Base-by-base conservation (phyloP, 1,140 invertebrate species). In the Drosophila lini region DNA sequence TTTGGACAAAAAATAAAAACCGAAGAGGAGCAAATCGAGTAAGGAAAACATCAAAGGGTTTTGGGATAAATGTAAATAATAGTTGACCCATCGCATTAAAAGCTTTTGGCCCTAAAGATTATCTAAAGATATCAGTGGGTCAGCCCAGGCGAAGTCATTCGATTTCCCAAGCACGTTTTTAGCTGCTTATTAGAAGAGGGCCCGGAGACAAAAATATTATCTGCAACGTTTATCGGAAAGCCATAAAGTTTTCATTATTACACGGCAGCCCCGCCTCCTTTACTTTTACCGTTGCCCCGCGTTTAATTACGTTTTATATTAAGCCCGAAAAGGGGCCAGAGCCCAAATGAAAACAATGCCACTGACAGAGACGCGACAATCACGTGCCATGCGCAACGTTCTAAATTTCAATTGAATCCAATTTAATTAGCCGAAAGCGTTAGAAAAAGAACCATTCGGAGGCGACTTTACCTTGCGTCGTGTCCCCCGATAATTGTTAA, bases 351-450 rank as follows among this genome's bases (percentile, higher is more conserved):
- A 76, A 59, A 76, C 61, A 67, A 71, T 53, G 50, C 31, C 50
- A 57, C 22, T 47, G 31, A 50, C 40, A 38, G 2, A 11, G 47
- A 16, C 47, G 50, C 34, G 58, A 55, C 78, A 74, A 88, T 89
- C 84, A 88, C 84, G 84, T 88, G 84, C 84, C 84, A 62, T 62
- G 84, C 64, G 53, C 84, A 84, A 69, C 78, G 84, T 89, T 88
- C 84, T 84, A 89, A 88, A 88, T 89, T 88, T 88, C 84, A 84
- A 88, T 89, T 89, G 84, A 88, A 88, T 84, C 78, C 84, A 84
- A 89, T 88, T 88, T 88, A 88, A 88, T 88, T 88, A 88, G 84
- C 80, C 80, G 61, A 80, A 83, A 74, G 83, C 83, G 80, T 68
- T 74, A 88, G 76, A 86, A 86, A 85, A 79, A 50, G 61, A 73